Base-by-base conservation (phyloP, 2,797 vertebrate genomes). In the Halcyon chelicuti region DNA sequence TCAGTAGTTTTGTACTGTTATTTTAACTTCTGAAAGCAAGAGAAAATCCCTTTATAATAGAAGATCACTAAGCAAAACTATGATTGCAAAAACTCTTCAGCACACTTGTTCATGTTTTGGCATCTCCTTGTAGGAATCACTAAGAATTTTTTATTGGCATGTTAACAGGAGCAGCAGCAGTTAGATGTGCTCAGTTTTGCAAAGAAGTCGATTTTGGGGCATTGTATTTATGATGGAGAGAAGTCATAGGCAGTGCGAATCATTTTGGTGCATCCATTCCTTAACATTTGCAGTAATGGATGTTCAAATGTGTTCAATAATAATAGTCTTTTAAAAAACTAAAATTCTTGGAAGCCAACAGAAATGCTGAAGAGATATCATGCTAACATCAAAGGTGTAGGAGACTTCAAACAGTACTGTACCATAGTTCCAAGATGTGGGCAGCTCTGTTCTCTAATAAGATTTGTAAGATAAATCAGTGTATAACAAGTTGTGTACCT, bases 21-120 rank as follows among this genome's bases (percentile, higher is more conserved):
- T 74, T 93, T 92, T 80, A 68, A 78, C 71, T 93, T 88, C 55
- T 12, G 28, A 86, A 65, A 86, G 55, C 49, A 88, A 79, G 62
- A 92, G 63, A 90, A 87, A 66, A 71, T 83, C n/a, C 21, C 37
- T 33, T 66, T 49, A 44, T 62, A 54, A 26, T 3, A 37, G 73
- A 83, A 66, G 58, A 86, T 65, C 33, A 28, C 14, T 63, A 58
- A 88, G 14, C 21, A 79, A 63, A 94, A 89, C 25, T 61, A 18
- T 16, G 5, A 60, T 83, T 82, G 80, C 14, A 42, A 16, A 85
- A 63, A 63, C 83, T 70, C 31, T 73, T 73, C n/a, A 76, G 31
- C 31, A 22, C 2, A 1, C 40, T 55, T 39, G 12, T 17, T 62
- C 0, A 19, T 88, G 71, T 94, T 72, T 47, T 65, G 31, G 37